These are phyloP conservation scores for Drosophila parthenogenetica DNA, from an alignment of 2,888 invertebrate genomes.

Conservation along the genomic window DNA sequence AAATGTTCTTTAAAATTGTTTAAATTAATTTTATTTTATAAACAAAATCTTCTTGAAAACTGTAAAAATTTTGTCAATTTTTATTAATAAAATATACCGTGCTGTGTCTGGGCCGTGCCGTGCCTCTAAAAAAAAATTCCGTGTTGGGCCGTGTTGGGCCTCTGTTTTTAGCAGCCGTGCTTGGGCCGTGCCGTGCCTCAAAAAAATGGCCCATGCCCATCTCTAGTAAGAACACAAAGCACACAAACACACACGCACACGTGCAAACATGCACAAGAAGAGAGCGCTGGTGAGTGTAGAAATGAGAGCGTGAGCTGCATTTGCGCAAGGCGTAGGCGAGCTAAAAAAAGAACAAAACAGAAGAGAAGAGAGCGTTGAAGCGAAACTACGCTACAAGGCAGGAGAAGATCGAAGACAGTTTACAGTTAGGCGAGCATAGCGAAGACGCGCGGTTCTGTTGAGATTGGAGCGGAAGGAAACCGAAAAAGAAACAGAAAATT, in stretches of 20 bases:
- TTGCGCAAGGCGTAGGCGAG: slow-evolving; percentile 74
- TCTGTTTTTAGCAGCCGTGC: no score
- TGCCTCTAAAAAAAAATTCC: no score
- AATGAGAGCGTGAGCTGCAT: slow-evolving; percentile 36
- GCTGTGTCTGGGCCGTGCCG: no score
- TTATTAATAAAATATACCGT: no score
- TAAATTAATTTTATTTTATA: no score
- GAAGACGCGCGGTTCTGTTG: slow-evolving; percentile 69
- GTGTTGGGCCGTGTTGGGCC: no score
- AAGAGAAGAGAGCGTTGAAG: slow-evolving; percentile 34
- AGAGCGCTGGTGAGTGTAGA: slow-evolving; percentile 34
- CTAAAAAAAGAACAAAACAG: slow-evolving; percentile 60
- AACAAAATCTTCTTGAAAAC: no score
- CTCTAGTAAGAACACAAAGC: slow-evolving; percentile 11
- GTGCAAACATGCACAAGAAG: slow-evolving; percentile 12
- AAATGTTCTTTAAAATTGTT: no score
- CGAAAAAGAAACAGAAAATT: background rate
- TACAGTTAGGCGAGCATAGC: slow-evolving; percentile 75
- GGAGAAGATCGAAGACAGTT: slow-evolving; percentile 31
- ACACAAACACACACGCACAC: background rate
- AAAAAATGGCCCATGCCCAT: no score
- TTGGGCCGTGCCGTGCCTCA: no score
- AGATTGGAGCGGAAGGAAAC: slow-evolving; percentile 27
- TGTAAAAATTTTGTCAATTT: no score
- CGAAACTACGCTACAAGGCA: slow-evolving; percentile 25